Percentiles rank a stretch among this genome's conserved stretches.
Evolutionary conservation across 1,140 invertebrate genomes (phyloP).

Genomic region (Steinernema feltiae): DNA sequence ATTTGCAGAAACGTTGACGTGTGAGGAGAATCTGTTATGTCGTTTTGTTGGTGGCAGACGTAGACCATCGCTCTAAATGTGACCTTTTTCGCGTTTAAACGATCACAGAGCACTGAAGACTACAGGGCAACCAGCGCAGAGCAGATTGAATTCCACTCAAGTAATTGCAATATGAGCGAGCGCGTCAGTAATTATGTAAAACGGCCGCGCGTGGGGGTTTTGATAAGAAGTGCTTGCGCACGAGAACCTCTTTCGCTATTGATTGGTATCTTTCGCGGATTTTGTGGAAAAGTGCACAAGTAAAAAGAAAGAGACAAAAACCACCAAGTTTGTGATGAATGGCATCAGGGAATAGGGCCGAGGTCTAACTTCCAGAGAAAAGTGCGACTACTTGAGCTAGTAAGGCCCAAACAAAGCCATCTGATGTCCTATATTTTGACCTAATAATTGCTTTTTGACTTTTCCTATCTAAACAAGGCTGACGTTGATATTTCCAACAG

Average conservation of each 20-base stretch:
- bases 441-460: no score
- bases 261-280: neutral
- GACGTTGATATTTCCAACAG: no score
- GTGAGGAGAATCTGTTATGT: no score
- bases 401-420: no score
- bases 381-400: no score
- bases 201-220: neutral
- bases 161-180: neutral
- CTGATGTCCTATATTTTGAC: no score
- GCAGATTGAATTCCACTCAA: neutral
- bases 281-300: neutral
- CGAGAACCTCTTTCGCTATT: neutral
- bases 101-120: neutral
- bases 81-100: neutral
- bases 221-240: neutral
- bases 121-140: neutral
- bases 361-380: no score
- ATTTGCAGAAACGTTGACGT: neutral
- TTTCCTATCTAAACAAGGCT: no score
- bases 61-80: neutral
- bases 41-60: no score
- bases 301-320: neutral
- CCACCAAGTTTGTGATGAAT: neutral
- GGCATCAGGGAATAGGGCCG: no score
- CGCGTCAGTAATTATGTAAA: constrained; percentile 9